Percentiles rank a stretch among this genome's conserved stretches.
Evolutionary conservation across 2,797 vertebrate genomes (phyloP).

Genomic region (Craterocephalus amniculus): DNA sequence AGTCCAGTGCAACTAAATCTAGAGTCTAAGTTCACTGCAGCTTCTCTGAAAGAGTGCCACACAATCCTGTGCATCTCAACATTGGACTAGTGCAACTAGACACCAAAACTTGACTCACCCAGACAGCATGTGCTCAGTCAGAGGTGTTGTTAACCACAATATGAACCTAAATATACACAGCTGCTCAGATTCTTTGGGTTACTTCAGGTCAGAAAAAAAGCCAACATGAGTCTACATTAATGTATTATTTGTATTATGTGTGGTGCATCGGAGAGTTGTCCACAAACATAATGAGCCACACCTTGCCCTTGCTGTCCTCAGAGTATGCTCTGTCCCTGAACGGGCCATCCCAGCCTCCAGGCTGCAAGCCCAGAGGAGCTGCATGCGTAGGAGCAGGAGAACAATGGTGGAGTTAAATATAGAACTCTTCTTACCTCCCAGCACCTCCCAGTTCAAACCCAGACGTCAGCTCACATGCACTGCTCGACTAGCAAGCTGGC

Average conservation of each 20-base stretch:
- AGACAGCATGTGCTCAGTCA: constrained; percentile 57
- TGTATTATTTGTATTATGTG: constrained; percentile 22
- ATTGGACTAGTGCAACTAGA: constrained; percentile 62
- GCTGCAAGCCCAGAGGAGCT: constrained; percentile 49
- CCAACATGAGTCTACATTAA: background rate
- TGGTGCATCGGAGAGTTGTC: constrained; percentile 39
- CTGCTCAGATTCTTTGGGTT: constrained; percentile 49
- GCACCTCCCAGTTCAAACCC: constrained; percentile 57
- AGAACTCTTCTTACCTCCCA: constrained; percentile 62
- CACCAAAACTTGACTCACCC: constrained; percentile 58
- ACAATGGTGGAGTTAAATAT: constrained; percentile 76
- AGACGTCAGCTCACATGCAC: constrained; percentile 48
- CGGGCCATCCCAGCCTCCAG: constrained; percentile 31
- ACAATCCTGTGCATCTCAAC: constrained; percentile 61
- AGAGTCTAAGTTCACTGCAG: constrained; percentile 45
- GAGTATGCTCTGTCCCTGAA: constrained; percentile 48
- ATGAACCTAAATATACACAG: constrained; percentile 70
- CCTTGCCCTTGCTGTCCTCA: constrained; percentile 47
- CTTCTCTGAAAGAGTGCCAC: constrained; percentile 46
- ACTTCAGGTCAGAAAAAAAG: constrained; percentile 39
- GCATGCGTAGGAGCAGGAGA: constrained; percentile 42
- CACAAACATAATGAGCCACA: constrained; percentile 58
- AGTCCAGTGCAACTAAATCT: constrained; percentile 65
- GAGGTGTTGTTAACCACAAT: constrained; percentile 70
- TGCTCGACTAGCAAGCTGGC: constrained; percentile 37